A percentile compares a stretch with the other conserved stretches of the same genome.
phyloP scores from a whole-genome alignment of 2,797 vertebrate species.

The Parambassis ranga region DNA sequence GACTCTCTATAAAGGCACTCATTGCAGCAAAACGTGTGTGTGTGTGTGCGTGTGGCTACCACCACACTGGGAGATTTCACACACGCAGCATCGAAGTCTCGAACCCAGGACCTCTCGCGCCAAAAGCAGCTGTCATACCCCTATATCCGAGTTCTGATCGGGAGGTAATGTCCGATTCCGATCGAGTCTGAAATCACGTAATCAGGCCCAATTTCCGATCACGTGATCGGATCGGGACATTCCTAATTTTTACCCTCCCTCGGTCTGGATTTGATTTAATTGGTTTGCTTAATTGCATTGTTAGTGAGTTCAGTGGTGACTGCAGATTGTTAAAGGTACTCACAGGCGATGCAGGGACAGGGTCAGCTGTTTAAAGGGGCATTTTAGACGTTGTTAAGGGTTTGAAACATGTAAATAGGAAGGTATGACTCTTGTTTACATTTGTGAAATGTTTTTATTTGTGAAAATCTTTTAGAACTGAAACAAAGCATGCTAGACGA shows the following conservation, averaged over 20 bases:
- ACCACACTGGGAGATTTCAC: too few species aligned
- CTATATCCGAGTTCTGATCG: too few species aligned
- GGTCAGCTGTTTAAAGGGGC: background rate
- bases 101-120: too few species aligned
- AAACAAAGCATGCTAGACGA: constrained; percentile 66
- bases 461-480: constrained; percentile 46
- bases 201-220: too few species aligned
- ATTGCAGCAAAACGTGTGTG: too few species aligned
- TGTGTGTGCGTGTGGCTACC: too few species aligned
- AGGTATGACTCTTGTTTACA: constrained; percentile 54
- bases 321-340: constrained; percentile 27
- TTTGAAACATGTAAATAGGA: constrained; percentile 44
- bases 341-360: constrained; percentile 2
- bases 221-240: too few species aligned
- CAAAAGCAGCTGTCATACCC: too few species aligned
- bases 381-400: constrained; percentile 5
- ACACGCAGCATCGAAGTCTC: too few species aligned
- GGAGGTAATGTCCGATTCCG: too few species aligned
- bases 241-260: background rate
- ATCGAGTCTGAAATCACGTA: too few species aligned
- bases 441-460: constrained; percentile 54
- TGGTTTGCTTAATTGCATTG: constrained; percentile 5
- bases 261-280: constrained; percentile 1
- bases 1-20: too few species aligned
- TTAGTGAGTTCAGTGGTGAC: background rate